These are phyloP conservation scores for Hapalemur alaotrensis DNA, from an alignment of 2,797 vertebrate genomes.

Conservation along the genomic window DNA sequence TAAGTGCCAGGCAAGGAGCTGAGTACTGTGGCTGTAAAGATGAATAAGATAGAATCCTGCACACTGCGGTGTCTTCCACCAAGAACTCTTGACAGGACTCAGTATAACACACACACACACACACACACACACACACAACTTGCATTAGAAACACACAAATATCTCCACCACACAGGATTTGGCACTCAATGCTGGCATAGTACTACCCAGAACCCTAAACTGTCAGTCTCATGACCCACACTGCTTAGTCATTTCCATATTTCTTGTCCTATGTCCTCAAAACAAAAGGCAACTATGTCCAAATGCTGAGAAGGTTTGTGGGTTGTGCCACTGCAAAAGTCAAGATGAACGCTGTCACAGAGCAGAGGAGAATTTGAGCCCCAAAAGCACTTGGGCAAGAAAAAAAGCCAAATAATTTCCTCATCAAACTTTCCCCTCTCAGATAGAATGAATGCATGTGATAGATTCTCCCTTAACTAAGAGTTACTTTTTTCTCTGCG, in stretches of 20 bases:
- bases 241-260: neutral
- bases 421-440: neutral
- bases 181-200: neutral
- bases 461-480: neutral
- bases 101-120: neutral
- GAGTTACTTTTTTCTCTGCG: neutral
- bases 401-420: neutral
- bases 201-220: neutral
- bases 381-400: neutral
- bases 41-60: neutral
- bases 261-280: neutral
- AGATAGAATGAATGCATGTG: neutral
- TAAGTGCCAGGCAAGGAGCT: neutral
- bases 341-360: neutral
- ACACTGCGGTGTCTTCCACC: neutral
- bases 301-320: neutral
- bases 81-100: neutral
- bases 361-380: neutral
- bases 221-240: neutral
- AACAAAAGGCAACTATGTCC: neutral
- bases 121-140: neutral
- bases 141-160: neutral
- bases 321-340: neutral
- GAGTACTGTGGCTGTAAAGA: neutral
- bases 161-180: neutral